These are phyloP conservation scores for Elephantulus edwardii DNA, from an alignment of 2,113 vertebrate genomes.

Conservation along the genomic window DNA sequence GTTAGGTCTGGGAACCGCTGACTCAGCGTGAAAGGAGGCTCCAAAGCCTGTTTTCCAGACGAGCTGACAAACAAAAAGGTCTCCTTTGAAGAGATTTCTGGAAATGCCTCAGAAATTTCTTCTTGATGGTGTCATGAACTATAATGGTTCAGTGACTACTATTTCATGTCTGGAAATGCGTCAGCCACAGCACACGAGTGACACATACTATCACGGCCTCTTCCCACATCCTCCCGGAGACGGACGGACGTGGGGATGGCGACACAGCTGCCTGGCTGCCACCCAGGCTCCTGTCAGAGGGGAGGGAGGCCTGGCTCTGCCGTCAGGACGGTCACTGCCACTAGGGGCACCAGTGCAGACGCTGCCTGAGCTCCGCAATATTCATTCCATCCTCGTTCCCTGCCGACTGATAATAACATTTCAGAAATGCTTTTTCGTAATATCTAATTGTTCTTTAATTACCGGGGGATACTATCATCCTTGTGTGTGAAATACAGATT, in stretches of 20 bases:
- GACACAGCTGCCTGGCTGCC: slow-evolving; percentile 25
- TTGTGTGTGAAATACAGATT: neutral
- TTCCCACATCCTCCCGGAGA: slow-evolving; percentile 18
- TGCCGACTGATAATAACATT: neutral
- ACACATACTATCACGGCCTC: neutral
- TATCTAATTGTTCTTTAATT: slow-evolving; percentile 39
- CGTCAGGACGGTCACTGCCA: fast-evolving
- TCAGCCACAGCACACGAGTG: neutral
- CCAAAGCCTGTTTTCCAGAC: neutral
- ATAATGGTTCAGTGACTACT: neutral
- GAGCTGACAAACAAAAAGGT: neutral
- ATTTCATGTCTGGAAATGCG: neutral
- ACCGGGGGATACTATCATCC: neutral
- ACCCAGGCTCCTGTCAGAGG: neutral
- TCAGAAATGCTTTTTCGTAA: neutral
- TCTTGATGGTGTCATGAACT: neutral
- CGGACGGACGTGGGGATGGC: neutral
- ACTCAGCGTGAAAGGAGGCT: neutral
- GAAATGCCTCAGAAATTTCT: neutral
- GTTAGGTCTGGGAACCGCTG: neutral
- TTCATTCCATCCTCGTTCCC: slow-evolving; percentile 31
- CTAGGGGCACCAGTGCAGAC: neutral
- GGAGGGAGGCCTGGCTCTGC: neutral
- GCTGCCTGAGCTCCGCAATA: fast-evolving
- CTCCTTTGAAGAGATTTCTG: fast-evolving